These are phyloP conservation scores for Agriotes lineatus DNA, from an alignment of 2,888 invertebrate species.

Conservation along the genomic window DNA sequence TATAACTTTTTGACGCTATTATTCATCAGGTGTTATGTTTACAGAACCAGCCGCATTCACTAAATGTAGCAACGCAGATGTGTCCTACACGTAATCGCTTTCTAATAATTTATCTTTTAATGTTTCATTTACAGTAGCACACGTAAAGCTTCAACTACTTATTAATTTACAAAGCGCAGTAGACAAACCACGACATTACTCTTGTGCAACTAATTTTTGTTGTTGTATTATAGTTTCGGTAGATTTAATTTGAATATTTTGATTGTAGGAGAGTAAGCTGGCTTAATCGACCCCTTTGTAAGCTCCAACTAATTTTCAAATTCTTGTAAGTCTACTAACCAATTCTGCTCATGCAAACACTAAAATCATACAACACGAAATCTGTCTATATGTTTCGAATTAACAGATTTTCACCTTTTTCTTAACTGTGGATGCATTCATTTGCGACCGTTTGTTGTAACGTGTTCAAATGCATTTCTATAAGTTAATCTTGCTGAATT, in stretches of 20 bases:
- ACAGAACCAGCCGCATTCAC: conserved; percentile 65
- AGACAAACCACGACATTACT: conserved; percentile 21
- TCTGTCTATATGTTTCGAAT: not conserved
- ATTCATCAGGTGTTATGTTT: conserved; percentile 65
- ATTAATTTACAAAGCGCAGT: conserved; percentile 44
- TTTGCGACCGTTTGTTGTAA: too few species aligned
- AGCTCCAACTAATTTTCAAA: conserved; percentile 15
- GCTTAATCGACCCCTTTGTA: not conserved
- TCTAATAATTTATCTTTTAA: conserved; percentile 52
- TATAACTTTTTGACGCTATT: conserved; percentile 55
- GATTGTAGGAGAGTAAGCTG: conserved; percentile 4
- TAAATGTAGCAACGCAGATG: conserved; percentile 66
- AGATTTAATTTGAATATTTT: not conserved
- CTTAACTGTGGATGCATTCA: not conserved
- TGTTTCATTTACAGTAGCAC: conserved; percentile 54
- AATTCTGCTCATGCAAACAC: conserved; percentile 1
- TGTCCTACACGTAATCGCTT: conserved; percentile 65
- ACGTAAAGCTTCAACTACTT: conserved; percentile 46
- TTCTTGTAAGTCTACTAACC: conserved; percentile 11
- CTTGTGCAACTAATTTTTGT: conserved; percentile 4
- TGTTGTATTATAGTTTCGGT: not conserved
- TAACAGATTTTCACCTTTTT: not conserved
- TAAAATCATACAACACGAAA: not conserved
- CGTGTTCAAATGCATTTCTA: too few species aligned
- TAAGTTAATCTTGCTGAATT: too few species aligned